These are phyloP conservation scores for Agonopterix arenella DNA, from an alignment of 2,888 invertebrate species.

Conservation along the genomic window DNA sequence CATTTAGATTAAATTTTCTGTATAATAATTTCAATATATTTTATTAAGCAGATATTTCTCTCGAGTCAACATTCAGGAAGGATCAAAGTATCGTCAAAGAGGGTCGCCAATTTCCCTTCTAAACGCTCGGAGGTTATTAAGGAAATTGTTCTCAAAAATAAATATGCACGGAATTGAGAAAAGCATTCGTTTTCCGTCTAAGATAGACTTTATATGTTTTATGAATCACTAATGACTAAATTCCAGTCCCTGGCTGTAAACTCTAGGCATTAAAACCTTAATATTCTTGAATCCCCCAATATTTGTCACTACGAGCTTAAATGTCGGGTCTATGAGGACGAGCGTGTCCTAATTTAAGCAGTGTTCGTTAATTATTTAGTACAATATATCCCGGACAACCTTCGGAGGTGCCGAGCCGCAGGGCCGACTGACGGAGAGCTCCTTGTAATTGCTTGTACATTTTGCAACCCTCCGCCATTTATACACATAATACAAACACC, in stretches of 20 bases:
- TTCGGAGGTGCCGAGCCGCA: conserved; percentile 13
- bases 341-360: conserved; percentile 40
- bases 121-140: conserved; percentile 44
- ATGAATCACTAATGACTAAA: conserved; percentile 41
- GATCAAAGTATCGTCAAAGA: conserved; percentile 40
- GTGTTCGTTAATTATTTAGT: conserved; percentile 57
- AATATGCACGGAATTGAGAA: conserved; percentile 30
- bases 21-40: no score
- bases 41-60: conserved; percentile 16
- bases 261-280: conserved; percentile 9
- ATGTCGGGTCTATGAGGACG: conserved; percentile 30
- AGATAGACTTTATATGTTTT: conserved; percentile 17
- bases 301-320: conserved; percentile 49
- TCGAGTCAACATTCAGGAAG: conserved; percentile 31
- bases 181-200: conserved; percentile 28
- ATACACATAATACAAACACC: neutral
- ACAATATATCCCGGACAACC: conserved; percentile 41
- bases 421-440: conserved; percentile 24
- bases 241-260: conserved; percentile 22
- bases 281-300: conserved; percentile 33
- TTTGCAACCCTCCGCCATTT: conserved; percentile 29
- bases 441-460: conserved; percentile 49
- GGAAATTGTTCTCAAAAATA: conserved; percentile 48
- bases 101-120: conserved; percentile 48
- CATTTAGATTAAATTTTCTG: neutral